phyloP scores from a whole-genome alignment of 2,888 invertebrate genomes.

The Drosophila pseudotalamancana region DNA sequence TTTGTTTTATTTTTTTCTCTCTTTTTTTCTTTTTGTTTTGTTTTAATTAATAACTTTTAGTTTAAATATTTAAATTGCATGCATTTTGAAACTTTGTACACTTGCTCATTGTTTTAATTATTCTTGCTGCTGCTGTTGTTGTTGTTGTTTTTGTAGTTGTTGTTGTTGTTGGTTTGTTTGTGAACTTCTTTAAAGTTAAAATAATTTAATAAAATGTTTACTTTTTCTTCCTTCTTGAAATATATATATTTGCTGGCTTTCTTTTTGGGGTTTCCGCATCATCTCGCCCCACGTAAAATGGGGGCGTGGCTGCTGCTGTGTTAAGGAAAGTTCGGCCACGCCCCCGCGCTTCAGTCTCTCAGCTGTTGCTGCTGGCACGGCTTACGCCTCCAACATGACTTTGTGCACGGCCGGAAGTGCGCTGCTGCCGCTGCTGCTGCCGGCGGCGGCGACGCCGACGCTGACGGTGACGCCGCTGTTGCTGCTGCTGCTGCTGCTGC shows the following conservation, averaged over 20 bases:
- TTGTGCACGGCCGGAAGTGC: slow-evolving; percentile 85
- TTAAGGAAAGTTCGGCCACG: slow-evolving; percentile 52
- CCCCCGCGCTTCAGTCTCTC: slow-evolving; percentile 21
- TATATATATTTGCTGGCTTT: slow-evolving; percentile 19
- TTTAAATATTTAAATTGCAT: slow-evolving; percentile 79
- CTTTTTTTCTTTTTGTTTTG: slow-evolving; percentile 35
- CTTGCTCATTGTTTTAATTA: slow-evolving; percentile 56
- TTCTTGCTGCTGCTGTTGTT: slow-evolving; percentile 21
- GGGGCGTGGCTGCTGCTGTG: slow-evolving; percentile 14
- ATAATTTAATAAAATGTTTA: slow-evolving; percentile 48
- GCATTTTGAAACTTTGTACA: slow-evolving; percentile 77
- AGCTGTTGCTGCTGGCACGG: slow-evolving; percentile 50
- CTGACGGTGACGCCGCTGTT: no score
- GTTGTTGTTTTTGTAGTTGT: background rate
- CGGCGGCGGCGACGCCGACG: no score
- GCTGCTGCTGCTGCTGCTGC: slow-evolving; percentile 38
- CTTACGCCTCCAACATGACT: slow-evolving; percentile 88
- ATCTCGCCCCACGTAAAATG: slow-evolving; percentile 2
- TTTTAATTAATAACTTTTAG: slow-evolving; percentile 76
- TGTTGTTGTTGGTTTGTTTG: slow-evolving; percentile 35
- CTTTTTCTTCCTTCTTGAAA: slow-evolving; percentile 3
- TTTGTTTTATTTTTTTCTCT: slow-evolving; percentile 15
- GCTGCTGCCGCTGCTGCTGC: slow-evolving; percentile 9
- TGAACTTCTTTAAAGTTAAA: slow-evolving; percentile 53
- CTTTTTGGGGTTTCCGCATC: slow-evolving; percentile 14